Conservation (phyloP, 2,113 vertebrate species). For the Campylorhamphus procurvoides region DNA sequence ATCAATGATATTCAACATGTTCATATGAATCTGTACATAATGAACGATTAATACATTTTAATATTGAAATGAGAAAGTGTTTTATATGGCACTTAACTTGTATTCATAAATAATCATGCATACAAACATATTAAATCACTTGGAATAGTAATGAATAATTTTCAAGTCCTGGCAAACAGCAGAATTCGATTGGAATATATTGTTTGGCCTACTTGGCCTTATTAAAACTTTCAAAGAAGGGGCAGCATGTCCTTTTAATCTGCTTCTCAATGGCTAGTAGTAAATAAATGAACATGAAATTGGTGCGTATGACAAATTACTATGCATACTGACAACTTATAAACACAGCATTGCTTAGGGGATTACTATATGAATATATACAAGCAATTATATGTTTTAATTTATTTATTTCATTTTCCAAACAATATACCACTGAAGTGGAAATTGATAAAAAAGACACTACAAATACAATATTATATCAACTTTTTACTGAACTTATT, state of each 20-base stretch:
- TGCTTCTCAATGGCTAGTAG: constrained; percentile 74
- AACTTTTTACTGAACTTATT: constrained; percentile 84
- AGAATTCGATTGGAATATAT: constrained; percentile 71
- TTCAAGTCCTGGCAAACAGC: constrained; percentile 76
- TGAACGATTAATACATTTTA: constrained; percentile 39
- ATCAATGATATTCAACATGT: constrained; percentile 49
- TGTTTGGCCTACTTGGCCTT: constrained; percentile 73
- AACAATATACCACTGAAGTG: constrained; percentile 78
- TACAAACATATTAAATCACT: constrained; percentile 79
- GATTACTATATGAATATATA: constrained; percentile 87
- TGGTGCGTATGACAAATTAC: constrained; percentile 82
- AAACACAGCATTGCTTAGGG: constrained; percentile 72
- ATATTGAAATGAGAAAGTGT: constrained; percentile 45
- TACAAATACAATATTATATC: constrained; percentile 84
- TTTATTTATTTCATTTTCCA: constrained; percentile 83
- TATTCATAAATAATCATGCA: constrained; percentile 81
- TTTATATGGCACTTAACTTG: constrained; percentile 56
- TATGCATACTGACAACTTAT: constrained; percentile 82
- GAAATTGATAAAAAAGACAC: constrained; percentile 81
- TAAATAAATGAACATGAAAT: constrained; percentile 80
- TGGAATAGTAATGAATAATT: constrained; percentile 79
- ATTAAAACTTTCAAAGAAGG: constrained; percentile 77
- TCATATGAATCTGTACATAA: constrained; percentile 6
- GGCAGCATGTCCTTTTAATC: constrained; percentile 76
- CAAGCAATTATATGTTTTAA: constrained; percentile 90